Percentiles rank a stretch among this genome's conserved stretches.
Evolutionary conservation across 2,888 invertebrate species (phyloP).

Genomic region (Hydraecia micacea): DNA sequence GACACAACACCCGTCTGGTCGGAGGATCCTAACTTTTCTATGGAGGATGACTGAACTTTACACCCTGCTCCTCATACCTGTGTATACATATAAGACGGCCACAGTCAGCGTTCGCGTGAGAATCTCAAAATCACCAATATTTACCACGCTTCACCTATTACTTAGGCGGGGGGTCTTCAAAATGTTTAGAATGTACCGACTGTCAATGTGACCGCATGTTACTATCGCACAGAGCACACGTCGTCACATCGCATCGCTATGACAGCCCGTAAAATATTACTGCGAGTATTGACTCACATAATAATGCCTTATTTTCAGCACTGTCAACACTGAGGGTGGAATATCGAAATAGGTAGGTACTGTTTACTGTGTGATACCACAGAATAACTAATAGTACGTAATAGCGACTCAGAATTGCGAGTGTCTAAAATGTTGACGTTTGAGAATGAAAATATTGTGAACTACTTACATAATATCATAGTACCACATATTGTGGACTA

Average conservation of each 20-base stretch:
- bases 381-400: too few relatives aligned
- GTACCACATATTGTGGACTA: neutral
- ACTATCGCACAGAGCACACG: neutral
- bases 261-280: conserved; percentile 15
- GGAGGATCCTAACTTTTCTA: neutral
- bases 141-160: neutral
- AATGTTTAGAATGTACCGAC: neutral
- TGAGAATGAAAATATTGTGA: neutral
- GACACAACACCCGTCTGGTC: too few relatives aligned
- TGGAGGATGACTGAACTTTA: too few relatives aligned
- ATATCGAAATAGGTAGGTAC: conserved; percentile 3
- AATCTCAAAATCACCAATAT: neutral
- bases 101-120: neutral
- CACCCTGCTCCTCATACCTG: neutral
- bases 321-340: conserved; percentile 10
- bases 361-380: neutral
- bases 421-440: neutral
- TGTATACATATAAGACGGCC: neutral
- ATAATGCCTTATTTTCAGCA: conserved; percentile 21
- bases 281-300: conserved; percentile 18
- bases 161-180: neutral
- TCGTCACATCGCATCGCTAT: conserved; percentile 18
- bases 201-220: neutral
- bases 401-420: neutral
- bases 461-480: neutral